Percentiles rank a stretch among this genome's conserved stretches.
Conservation (phyloP, 2,113 vertebrate species). For the Stegostoma tigrinum region DNA sequence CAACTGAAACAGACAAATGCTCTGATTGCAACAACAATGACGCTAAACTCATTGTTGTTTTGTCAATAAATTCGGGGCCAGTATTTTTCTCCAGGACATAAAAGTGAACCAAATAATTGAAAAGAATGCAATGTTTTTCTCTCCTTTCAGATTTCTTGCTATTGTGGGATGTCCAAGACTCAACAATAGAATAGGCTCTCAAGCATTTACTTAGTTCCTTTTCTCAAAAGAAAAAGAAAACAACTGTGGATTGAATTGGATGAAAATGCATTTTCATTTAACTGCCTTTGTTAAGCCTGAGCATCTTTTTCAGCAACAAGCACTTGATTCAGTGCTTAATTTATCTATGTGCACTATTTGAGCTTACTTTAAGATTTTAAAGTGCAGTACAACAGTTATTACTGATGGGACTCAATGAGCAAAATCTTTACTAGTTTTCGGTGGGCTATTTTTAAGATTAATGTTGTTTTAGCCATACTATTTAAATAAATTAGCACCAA, state of each 20-base stretch:
- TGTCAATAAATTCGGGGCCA: background rate
- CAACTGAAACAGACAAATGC: background rate
- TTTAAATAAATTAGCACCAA: no score
- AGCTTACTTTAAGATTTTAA: background rate
- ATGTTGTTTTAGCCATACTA: background rate
- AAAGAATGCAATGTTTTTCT: background rate
- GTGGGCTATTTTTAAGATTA: background rate
- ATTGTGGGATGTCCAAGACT: background rate
- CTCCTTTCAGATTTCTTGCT: background rate
- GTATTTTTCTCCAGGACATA: background rate
- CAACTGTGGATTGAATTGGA: background rate
- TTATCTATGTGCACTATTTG: background rate
- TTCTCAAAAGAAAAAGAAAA: background rate
- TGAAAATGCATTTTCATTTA: background rate
- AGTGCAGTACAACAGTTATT: background rate
- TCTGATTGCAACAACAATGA: background rate
- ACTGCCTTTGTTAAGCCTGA: background rate
- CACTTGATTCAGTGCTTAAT: background rate
- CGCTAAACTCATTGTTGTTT: background rate
- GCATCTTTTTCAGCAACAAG: background rate
- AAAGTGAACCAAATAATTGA: background rate
- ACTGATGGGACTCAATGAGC: background rate
- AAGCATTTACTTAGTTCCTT: background rate
- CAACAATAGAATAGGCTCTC: background rate
- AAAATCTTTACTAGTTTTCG: constrained; percentile 14